Conservation (phyloP, 2,113 vertebrate species). For the Sylvia atricapilla region DNA sequence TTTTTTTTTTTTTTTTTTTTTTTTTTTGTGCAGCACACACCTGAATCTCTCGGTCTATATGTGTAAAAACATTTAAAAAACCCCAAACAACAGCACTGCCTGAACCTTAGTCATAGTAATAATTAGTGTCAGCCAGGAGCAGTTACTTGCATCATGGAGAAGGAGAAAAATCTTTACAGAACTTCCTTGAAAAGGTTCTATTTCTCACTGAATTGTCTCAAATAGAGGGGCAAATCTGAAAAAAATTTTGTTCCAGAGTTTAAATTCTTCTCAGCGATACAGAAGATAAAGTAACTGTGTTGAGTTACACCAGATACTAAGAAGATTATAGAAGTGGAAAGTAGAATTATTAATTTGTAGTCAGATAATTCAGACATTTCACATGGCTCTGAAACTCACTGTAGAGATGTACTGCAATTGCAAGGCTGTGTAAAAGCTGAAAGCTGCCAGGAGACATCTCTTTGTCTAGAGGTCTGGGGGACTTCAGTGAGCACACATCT, state of each 20-base stretch:
- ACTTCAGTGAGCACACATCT: not conserved
- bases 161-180: not conserved
- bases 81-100: not conserved
- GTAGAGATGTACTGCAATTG: not conserved
- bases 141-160: not conserved
- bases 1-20: not conserved
- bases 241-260: not conserved
- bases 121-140: not conserved
- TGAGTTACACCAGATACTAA: not conserved
- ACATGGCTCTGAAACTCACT: not conserved
- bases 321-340: not conserved
- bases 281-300: not conserved
- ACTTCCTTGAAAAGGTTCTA: not conserved
- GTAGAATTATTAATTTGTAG: not conserved
- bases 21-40: not conserved
- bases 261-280: not conserved
- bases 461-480: not conserved
- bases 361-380: not conserved
- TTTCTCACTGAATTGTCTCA: not conserved
- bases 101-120: not conserved
- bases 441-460: not conserved
- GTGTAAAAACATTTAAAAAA: not conserved
- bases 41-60: not conserved
- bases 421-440: not conserved
- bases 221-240: not conserved